Percentiles rank a stretch among this genome's conserved stretches.
Evolutionary conservation across 2,797 vertebrate species (phyloP).

Genomic region (Halcyon chelicuti): DNA sequence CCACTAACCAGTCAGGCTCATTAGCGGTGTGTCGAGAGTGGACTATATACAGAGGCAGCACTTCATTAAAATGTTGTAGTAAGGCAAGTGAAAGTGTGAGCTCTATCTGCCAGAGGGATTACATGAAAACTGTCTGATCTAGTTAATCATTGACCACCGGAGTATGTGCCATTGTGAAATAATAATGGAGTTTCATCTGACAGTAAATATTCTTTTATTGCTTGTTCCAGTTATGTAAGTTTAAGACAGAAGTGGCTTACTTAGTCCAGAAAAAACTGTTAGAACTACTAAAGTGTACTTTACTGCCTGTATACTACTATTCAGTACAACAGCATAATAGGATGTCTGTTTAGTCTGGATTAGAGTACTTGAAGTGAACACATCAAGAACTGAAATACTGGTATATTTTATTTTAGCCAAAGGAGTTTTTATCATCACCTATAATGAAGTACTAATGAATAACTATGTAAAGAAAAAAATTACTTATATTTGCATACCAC

Average conservation of each 20-base stretch:
- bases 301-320: not conserved
- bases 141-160: conserved; percentile 7
- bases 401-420: not conserved
- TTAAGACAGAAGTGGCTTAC: not conserved
- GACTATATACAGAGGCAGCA: not conserved
- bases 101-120: not conserved
- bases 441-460: not conserved
- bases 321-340: not conserved
- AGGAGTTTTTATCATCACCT: not conserved
- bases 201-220: not conserved
- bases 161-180: not conserved
- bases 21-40: not conserved
- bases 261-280: not conserved
- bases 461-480: not conserved
- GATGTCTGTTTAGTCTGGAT: not conserved
- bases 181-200: not conserved
- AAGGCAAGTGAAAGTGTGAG: not conserved
- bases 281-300: not conserved
- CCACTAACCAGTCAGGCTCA: not conserved
- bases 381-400: not conserved
- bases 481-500: not conserved
- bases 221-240: not conserved
- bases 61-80: not conserved
- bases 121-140: not conserved
- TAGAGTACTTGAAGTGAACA: not conserved